phyloP scores from a whole-genome alignment of 2,113 vertebrate species.

The Catharus fuscescens region DNA sequence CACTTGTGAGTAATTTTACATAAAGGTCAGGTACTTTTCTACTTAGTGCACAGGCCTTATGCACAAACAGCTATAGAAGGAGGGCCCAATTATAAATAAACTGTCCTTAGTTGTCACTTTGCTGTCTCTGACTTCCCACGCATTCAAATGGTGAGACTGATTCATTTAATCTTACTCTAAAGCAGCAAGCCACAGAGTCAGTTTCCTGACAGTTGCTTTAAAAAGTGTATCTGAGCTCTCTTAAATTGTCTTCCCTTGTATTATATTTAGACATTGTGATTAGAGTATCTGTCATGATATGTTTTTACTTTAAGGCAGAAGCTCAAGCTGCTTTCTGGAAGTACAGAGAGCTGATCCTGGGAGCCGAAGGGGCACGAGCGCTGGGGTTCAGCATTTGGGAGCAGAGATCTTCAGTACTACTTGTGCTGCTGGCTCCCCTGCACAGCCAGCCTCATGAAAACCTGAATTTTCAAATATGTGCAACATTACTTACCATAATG shows the following conservation, averaged over 20 bases:
- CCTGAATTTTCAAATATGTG: constrained; percentile 22
- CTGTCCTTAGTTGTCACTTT: constrained; percentile 39
- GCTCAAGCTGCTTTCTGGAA: neutral
- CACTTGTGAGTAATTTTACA: constrained; percentile 26
- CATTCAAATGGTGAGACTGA: constrained; percentile 62
- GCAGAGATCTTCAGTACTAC: neutral
- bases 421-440: neutral
- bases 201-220: constrained; percentile 51
- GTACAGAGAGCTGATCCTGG: neutral
- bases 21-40: constrained; percentile 9
- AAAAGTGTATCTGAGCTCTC: constrained; percentile 16
- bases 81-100: constrained; percentile 55
- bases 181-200: constrained; percentile 40
- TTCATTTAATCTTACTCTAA: constrained; percentile 66
- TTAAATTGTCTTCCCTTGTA: constrained; percentile 30
- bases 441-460: constrained; percentile 3
- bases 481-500: constrained; percentile 44
- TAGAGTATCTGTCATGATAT: constrained; percentile 17
- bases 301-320: constrained; percentile 24
- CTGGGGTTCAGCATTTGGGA: neutral
- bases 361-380: rapidly evolving
- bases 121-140: constrained; percentile 61
- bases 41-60: neutral
- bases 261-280: constrained; percentile 54
- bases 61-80: constrained; percentile 25